phyloP scores from a whole-genome alignment of 2,113 vertebrate species.

The Monarcha castaneiventris region DNA sequence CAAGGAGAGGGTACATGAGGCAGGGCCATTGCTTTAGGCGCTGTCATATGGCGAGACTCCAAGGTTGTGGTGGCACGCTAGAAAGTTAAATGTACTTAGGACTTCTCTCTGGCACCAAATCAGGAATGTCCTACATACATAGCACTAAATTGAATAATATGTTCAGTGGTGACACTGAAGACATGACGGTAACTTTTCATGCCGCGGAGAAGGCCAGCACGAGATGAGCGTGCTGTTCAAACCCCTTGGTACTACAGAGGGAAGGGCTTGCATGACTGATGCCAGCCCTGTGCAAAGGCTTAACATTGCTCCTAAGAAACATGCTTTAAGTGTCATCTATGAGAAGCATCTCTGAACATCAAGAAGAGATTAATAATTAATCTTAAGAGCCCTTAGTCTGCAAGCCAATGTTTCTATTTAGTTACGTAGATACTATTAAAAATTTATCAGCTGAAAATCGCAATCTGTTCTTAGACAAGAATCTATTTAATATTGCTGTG shows the following conservation, averaged over 20 bases:
- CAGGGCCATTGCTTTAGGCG: not conserved
- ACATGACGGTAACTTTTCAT: not conserved
- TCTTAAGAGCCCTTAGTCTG: slow-evolving; percentile 8
- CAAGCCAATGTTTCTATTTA: not conserved
- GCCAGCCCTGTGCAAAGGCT: not conserved
- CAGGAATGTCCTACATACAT: not conserved
- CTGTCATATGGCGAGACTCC: not conserved
- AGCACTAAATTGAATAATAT: not conserved
- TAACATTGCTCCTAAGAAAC: not conserved
- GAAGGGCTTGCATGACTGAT: not conserved
- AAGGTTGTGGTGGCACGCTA: not conserved
- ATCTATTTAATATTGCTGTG: not conserved
- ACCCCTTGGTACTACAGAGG: not conserved
- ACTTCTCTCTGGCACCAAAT: not conserved
- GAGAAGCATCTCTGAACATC: not conserved
- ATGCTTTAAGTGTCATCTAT: not conserved
- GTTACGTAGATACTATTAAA: not conserved
- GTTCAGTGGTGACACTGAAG: not conserved
- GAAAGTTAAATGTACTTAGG: not conserved
- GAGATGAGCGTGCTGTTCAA: not conserved
- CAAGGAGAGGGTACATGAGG: not conserved
- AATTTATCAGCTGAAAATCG: not conserved
- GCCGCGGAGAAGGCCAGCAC: not conserved
- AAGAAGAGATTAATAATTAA: not conserved
- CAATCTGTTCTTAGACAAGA: not conserved